Base-by-base conservation (phyloP, 2,113 vertebrate species). In the Kryptolebias marmoratus region DNA sequence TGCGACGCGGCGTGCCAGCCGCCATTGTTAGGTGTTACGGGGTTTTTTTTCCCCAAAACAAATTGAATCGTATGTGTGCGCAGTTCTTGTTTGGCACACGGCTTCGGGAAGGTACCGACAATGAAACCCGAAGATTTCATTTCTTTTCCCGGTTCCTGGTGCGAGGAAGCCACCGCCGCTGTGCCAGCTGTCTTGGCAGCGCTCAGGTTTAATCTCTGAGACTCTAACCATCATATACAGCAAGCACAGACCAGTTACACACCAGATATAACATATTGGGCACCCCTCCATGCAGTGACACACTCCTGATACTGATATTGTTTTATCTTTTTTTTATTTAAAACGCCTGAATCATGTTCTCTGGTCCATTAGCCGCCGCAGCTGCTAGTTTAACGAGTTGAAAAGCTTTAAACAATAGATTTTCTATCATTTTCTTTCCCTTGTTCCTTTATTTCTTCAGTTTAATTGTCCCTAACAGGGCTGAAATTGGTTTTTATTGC, bases 131-230 rank as follows among this genome's bases (percentile, higher is more conserved):
- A 62, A 77, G 66, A 81, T 72, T 83, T 44, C 0, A 53, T 83
- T 83, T 80, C 50, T 64, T 22, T 52, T 65, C 45, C 22, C 59
- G 68, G 53, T 79, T 77, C 54, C 60, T 59, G 44, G 60, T 18
- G 55, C 73, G 73, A 77, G 54, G 54, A 67, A 79, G 36, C 42
- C 55, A 22, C 53, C 45, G 73, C 57, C 2, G 2, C 52, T 2
- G 58, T 86, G 85, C 88, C 88, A 89, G 81, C 77, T 52, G 81
- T 42, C 58, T 86, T 86, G 83, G 79, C 85, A 86, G 69, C 77
- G 5, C 56, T 80, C 53, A 1, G 60, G 83, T 81, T 86, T 82
- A 86, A 88, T 88, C 88, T 82, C 59, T 53, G 61, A 77, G 77
- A 75, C 79, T 54, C 83, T 79, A 69, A 86, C 62, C 47, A 16